A percentile compares a stretch with the other conserved stretches of the same genome.
Conservation (phyloP, 2,797 vertebrate species). For the Rousettus madagascariensis region DNA sequence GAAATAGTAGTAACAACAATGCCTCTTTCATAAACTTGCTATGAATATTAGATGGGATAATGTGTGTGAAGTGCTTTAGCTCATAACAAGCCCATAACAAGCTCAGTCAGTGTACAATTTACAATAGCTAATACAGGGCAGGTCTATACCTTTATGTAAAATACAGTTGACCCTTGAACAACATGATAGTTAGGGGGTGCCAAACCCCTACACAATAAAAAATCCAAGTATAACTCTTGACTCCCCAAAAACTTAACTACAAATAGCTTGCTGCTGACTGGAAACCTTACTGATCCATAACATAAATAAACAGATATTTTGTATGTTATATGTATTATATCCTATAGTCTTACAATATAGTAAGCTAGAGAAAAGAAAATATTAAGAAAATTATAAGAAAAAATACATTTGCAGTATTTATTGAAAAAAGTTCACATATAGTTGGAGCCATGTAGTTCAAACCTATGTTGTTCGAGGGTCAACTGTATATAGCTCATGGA, state of each 20-base stretch:
- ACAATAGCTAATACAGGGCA: neutral
- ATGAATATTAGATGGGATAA: neutral
- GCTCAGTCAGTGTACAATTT: neutral
- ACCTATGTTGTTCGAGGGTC: neutral
- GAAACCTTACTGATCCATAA: neutral
- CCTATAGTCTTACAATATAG: neutral
- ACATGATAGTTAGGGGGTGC: neutral
- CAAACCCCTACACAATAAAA: neutral
- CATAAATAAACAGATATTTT: neutral
- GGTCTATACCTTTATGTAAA: slow-evolving; percentile 19
- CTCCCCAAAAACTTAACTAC: neutral
- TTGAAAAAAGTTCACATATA: neutral
- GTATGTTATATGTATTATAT: neutral
- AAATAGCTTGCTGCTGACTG: neutral
- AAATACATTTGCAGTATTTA: neutral
- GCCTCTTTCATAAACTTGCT: slow-evolving; percentile 13
- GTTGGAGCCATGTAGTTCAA: neutral
- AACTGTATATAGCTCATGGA: too few species aligned
- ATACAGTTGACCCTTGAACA: neutral
- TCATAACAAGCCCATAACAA: neutral
- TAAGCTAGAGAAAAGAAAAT: neutral
- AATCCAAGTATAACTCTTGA: neutral
- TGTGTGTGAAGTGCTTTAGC: neutral
- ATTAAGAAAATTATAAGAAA: neutral
- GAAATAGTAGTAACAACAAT: slow-evolving; percentile 7